Evolutionary conservation across 2,888 invertebrate genomes (phyloP), one percentile per base, ranked within the genome.

Genomic region (Electrophaes corylata): DNA sequence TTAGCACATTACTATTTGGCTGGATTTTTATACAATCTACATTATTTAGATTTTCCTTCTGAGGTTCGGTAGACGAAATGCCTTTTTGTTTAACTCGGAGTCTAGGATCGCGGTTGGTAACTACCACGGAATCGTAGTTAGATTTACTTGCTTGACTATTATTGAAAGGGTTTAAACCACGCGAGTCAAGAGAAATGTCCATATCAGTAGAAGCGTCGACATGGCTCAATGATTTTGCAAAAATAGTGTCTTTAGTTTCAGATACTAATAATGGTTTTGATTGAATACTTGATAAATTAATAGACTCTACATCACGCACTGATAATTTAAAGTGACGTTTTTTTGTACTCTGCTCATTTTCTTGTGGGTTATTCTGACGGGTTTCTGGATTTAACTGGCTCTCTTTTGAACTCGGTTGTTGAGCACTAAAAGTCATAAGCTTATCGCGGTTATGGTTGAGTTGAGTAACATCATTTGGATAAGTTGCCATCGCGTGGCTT

Each of bases 301-400:
- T 50, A 20, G 40, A 6, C 14, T 41, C 33, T 23, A 41, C 41
- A 43, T 41, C 14, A 20, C 41, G 41, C n/a, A 50, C 50, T 33
- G 33, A 33, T 31, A 49, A 6, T 10, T 14, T 41, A 41, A 20
- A 14, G 6, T 33, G 44, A n/a, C 12, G 4, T 3, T 44, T 0
- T 14, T 14, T 12, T 14, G 14, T 6, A 12, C 1, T 35, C 6
- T 12, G 5, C 14, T 37, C 8, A 37, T 37, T 37, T 16, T 8
- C 12, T 45, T n/a, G 3, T 11, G 11, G 16, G 14, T 14, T 20
- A 35, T 12, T 10, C n/a, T 33, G 33, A 12, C 11, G 10, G 10
- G 5, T 26, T 40, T 40, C n/a, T 11, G 19, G 10, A 12, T 4
- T 10, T 40, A 29, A 12, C 16, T 44, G 44, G 4, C 14, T 20